Base-by-base conservation (phyloP, 30 jellyfish, hydroid and myxozoan genomes). In the Hydractinia symbiolongicarpus region DNA sequence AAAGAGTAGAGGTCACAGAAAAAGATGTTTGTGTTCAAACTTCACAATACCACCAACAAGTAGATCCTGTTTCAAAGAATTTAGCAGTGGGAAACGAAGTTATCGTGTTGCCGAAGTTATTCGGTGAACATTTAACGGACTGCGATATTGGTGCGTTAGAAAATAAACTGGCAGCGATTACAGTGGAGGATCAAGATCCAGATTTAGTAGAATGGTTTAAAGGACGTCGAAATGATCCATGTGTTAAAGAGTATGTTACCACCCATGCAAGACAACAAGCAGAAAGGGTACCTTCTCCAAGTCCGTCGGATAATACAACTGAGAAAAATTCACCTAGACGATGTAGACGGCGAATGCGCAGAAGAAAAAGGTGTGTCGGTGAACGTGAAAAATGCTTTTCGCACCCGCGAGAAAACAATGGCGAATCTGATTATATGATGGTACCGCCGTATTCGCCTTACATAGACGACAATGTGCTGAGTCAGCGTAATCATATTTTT, bases 161-260 rank as follows among this genome's bases (percentile, higher is more conserved):
- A 64, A 64, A 64, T 13, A 51, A 44, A 7, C 16, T 64, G 19
- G 74, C 74, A 6, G 40, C 52, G 4, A n/a, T 64, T 44, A 64
- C 74, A 0, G 40, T 64, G 52, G 74, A 64, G 40, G 40, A 51
- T 64, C 9, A 44, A 64, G 74, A 64, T 64, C 74, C 74, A 9
- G 95, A 86, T 71, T 62, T 79, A 13, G 83, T 69, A 40, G 88
- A 81, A 40, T 86, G 95, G 95, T 86, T 86, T 44, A 61, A 69
- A 16, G 79, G 73, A 16, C 71, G 95, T 44, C 67, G 73, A 72
- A 80, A 78, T 20, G 95, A 86, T 67, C 86, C 86, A 0, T 79
- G 76, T 79, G 95, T 86, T 8, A 72, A 58, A 51, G 86, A 86
- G 70, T 86, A 86, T 79, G 77, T 79, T 17, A 81, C 84, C 17